A percentile compares a stretch with the other conserved stretches of the same genome.
Conservation (phyloP, 92 coral and sea anemone species). For the Parazoanthus atlanticus region DNA sequence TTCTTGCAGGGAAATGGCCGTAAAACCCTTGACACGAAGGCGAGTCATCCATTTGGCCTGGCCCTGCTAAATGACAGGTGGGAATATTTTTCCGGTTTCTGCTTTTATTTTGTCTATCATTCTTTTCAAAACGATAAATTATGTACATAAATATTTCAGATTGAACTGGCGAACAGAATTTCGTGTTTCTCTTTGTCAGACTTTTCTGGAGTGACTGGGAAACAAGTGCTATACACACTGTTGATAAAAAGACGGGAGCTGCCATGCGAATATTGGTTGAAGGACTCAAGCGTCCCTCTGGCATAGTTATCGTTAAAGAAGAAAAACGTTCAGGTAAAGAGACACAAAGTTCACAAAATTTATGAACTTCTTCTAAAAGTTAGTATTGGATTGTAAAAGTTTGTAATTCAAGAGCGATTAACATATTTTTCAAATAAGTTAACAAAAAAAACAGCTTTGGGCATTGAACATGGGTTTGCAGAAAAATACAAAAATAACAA, state of each 20-base stretch:
- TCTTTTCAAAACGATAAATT: neutral
- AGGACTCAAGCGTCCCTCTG: conserved; percentile 66
- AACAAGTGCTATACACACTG: conserved; percentile 63
- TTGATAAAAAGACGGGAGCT: conserved; percentile 68
- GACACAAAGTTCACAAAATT: no score
- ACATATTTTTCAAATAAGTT: no score
- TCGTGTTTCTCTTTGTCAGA: conserved; percentile 33
- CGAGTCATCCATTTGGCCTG: conserved; percentile 76
- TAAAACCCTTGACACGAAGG: conserved; percentile 2
- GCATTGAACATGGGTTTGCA: no score
- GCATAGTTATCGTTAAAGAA: conserved; percentile 57
- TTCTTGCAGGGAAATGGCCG: conserved; percentile 33
- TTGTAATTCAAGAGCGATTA: no score
- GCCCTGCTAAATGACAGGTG: conserved; percentile 78
- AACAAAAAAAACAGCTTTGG: no score
- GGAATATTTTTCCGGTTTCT: neutral
- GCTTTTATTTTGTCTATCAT: neutral
- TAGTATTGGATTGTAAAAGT: no score
- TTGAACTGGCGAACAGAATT: no score
- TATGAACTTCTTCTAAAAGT: no score
- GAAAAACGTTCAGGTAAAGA: no score
- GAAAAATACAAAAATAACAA: no score
- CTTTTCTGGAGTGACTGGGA: conserved; percentile 96
- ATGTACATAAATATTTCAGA: no score
- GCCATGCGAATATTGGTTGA: conserved; percentile 50